Evolutionary conservation across 2,888 invertebrate genomes (phyloP).

Genomic region (Eulithis prunata): DNA sequence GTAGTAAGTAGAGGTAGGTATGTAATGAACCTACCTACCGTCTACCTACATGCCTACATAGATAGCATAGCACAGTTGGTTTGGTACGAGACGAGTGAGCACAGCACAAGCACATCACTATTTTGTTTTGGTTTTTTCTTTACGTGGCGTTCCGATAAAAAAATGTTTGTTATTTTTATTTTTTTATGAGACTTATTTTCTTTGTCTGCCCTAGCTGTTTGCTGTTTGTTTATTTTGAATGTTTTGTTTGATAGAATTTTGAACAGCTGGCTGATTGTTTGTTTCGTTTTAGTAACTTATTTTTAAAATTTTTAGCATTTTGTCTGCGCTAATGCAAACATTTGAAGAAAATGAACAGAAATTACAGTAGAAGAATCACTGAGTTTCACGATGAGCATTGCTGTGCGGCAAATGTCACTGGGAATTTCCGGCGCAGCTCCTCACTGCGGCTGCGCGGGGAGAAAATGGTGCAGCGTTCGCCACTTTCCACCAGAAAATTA

Average conservation of each 20-base stretch:
- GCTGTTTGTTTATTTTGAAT: too few species aligned
- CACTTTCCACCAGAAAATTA: constrained; percentile 79
- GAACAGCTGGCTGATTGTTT: constrained; percentile 57
- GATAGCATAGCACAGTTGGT: too few species aligned
- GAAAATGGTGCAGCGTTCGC: constrained; percentile 83
- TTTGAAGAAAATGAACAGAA: constrained; percentile 77
- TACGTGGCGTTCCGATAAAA: too few species aligned
- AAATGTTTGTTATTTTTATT: too few species aligned
- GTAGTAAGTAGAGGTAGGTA: too few species aligned
- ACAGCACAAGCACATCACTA: too few species aligned
- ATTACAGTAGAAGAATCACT: constrained; percentile 69
- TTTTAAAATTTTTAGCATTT: constrained; percentile 61
- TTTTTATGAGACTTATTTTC: too few species aligned
- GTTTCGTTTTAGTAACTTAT: constrained; percentile 40
- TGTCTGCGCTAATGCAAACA: constrained; percentile 71
- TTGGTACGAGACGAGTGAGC: too few species aligned
- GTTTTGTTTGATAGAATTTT: constrained; percentile 14
- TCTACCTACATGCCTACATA: too few species aligned
- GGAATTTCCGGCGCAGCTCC: constrained; percentile 86
- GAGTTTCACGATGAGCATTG: constrained; percentile 80
- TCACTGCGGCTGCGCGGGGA: constrained; percentile 89
- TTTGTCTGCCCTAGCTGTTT: too few species aligned
- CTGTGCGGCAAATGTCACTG: constrained; percentile 80
- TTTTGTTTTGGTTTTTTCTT: too few species aligned
- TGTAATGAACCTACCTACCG: too few species aligned